Evolutionary conservation across 2,888 invertebrate species (phyloP).

Genomic region (Microplitis deprimator): DNA sequence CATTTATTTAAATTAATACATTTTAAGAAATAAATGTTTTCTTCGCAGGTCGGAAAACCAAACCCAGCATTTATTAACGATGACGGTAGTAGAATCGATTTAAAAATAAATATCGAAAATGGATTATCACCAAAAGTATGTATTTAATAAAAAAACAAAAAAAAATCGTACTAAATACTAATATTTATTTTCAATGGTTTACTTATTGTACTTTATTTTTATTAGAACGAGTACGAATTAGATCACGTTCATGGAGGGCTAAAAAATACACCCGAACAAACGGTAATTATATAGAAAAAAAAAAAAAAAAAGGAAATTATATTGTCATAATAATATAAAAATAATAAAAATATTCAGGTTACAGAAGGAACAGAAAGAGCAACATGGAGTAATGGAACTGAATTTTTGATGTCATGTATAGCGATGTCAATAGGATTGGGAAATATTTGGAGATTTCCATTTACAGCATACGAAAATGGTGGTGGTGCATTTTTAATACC

Average conservation of each 20-base stretch:
- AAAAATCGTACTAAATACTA: neutral
- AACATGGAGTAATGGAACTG: slow-evolving; percentile 76
- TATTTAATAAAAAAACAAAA: neutral
- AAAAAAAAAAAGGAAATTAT: neutral
- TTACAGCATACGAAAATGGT: slow-evolving; percentile 79
- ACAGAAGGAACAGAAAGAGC: slow-evolving; percentile 50
- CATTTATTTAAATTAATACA: neutral
- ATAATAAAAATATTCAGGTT: slow-evolving; percentile 35
- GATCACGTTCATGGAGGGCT: slow-evolving; percentile 4
- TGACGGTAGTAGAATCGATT: slow-evolving; percentile 54
- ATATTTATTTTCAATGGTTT: neutral
- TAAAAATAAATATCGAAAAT: slow-evolving; percentile 47
- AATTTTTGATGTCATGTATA: slow-evolving; percentile 80
- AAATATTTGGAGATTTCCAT: slow-evolving; percentile 81
- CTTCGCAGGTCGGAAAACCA: slow-evolving; percentile 58
- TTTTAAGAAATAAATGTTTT: slow-evolving; percentile 8
- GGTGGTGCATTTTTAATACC: slow-evolving; percentile 81
- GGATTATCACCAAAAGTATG: slow-evolving; percentile 27
- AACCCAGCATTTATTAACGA: slow-evolving; percentile 63
- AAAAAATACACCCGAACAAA: slow-evolving; percentile 1
- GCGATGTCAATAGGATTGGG: slow-evolving; percentile 80
- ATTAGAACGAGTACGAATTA: slow-evolving; percentile 3
- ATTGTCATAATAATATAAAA: neutral
- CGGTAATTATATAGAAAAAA: slow-evolving; percentile 7
- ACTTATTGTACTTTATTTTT: slow-evolving; percentile 9